Evolutionary conservation across 2,888 invertebrate genomes (phyloP).

Genomic region (Patella ulyssiponensis): DNA sequence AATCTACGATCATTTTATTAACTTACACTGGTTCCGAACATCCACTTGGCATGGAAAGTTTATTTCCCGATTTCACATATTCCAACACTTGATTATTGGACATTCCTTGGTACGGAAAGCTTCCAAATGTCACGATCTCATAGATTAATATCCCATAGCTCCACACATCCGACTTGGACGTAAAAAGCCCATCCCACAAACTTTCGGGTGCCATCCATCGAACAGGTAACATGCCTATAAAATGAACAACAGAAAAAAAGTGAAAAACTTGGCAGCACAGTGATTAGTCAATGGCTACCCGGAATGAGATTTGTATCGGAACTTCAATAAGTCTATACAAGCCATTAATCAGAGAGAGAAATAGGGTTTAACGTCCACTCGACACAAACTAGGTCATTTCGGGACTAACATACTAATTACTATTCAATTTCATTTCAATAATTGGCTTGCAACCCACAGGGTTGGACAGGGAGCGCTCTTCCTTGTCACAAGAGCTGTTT

Average conservation of each 20-base stretch:
- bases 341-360: too few relatives aligned
- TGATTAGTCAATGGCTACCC: neutral
- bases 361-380: too few relatives aligned
- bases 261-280: neutral
- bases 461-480: too few relatives aligned
- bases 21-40: constrained; percentile 87
- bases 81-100: constrained; percentile 88
- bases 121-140: constrained; percentile 89
- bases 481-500: too few relatives aligned
- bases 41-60: constrained; percentile 82
- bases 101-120: constrained; percentile 90
- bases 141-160: constrained; percentile 89
- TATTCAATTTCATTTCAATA: too few relatives aligned
- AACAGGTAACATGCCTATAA: constrained; percentile 83
- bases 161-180: constrained; percentile 91
- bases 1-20: neutral
- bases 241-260: neutral
- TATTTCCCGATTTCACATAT: constrained; percentile 84
- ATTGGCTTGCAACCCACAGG: too few relatives aligned
- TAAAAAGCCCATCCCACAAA: constrained; percentile 85
- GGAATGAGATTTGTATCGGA: too few relatives aligned
- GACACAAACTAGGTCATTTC: too few relatives aligned
- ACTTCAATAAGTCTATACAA: too few relatives aligned
- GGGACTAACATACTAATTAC: too few relatives aligned
- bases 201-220: constrained; percentile 96